Evolutionary conservation across 2,113 vertebrate genomes (phyloP), one percentile per base, ranked within the genome.

Genomic region (Chionis minor): DNA sequence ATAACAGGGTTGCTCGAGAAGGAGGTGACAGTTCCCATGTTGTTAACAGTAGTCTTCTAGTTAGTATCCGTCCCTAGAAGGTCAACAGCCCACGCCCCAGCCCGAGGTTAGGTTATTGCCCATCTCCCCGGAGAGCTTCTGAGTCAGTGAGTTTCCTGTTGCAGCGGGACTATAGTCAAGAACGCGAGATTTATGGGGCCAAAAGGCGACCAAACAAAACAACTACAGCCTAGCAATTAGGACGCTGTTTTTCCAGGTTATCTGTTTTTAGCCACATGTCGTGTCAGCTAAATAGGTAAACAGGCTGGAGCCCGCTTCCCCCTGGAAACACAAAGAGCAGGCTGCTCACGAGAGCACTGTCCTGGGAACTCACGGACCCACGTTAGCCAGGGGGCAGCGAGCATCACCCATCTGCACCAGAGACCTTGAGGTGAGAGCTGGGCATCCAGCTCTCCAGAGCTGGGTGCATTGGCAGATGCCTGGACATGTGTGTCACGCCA

Each of bases 371-470:
- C 72, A 49, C 0, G 1, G 18, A 28, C 16, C 9, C 7, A 10
- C 47, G 30, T 24, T 3, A 22, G 55, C 28, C 5, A 0, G 8
- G 26, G 4, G 54, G 3, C 27, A 79, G 18, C 2, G 0, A 66
- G 22, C 22, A 17, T n/a, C 9, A 0, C 23, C 30, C 6, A 11
- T 30, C 10, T 4, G 8, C n/a, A 58, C 0, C 3, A 27, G 13
- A 52, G 28, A 28, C 21, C 20, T 42, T 1, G 2, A 15, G 30
- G n/a, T 1, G 5, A 89, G 42, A 69, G 4, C 13, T 40, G 51
- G 47, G 27, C 40, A 75, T 5, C 2, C n/a, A 16, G 69, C 3
- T 45, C 51, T 65, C 32, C 59, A 71, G 33, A 74, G 66, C 0
- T 71, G 18, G 8, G 20, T 38, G 10, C 55, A 73, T 16, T 14